These are phyloP conservation scores for Dicerorhinus sumatrensis DNA, from an alignment of 2,113 vertebrate genomes.

Conservation along the genomic window DNA sequence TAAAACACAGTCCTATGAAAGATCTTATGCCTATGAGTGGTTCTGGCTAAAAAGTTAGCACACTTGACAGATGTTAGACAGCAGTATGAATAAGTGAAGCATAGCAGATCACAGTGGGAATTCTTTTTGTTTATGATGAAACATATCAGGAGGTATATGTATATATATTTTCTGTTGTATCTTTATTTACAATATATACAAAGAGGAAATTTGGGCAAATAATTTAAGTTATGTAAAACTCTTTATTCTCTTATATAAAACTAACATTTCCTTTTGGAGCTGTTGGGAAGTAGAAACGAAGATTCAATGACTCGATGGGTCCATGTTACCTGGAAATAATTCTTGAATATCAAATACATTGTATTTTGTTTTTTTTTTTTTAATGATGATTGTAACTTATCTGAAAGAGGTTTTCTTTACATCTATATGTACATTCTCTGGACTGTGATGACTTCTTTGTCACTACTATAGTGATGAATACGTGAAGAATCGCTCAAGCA, in stretches of 20 bases:
- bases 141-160: background rate
- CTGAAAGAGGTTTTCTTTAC: background rate
- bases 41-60: background rate
- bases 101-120: background rate
- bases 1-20: background rate
- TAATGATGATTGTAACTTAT: background rate
- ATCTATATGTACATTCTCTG: background rate
- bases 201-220: background rate
- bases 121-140: background rate
- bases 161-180: background rate
- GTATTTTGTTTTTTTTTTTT: background rate
- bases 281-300: background rate
- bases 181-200: background rate
- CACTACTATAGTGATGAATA: background rate
- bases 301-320: background rate
- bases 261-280: background rate
- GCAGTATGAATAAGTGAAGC: background rate
- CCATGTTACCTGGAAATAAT: too few relatives aligned
- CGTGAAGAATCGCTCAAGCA: rapidly evolving
- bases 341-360: background rate
- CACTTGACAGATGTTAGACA: background rate
- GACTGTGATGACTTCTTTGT: background rate
- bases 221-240: background rate
- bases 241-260: background rate
- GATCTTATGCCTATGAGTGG: background rate